These are phyloP conservation scores for Spermophilus dauricus DNA, from an alignment of 2,113 vertebrate genomes.

Conservation along the genomic window DNA sequence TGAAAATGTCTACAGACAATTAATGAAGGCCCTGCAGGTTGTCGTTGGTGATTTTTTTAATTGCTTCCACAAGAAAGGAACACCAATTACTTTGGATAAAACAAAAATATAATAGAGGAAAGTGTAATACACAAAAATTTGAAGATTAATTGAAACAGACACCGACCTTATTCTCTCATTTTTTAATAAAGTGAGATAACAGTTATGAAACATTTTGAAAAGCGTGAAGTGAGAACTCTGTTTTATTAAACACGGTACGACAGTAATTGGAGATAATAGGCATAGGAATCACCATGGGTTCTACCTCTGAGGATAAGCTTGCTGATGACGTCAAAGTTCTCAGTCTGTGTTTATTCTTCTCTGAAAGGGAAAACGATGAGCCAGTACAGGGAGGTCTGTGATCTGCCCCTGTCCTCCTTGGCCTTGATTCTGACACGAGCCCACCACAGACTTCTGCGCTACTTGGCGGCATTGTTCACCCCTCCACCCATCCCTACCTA, in stretches of 20 bases:
- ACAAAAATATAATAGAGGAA: constrained; percentile 19
- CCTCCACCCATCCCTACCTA: background rate
- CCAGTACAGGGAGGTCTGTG: background rate
- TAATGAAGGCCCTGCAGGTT: background rate
- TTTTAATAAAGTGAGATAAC: constrained; percentile 53
- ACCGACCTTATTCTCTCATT: background rate
- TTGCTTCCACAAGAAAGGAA: constrained; percentile 63
- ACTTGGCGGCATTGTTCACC: background rate
- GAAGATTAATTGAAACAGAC: constrained; percentile 64
- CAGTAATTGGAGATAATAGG: background rate
- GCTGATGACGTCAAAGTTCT: background rate
- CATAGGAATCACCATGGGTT: background rate
- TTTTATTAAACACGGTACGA: background rate
- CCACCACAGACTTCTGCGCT: background rate
- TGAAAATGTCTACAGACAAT: constrained; percentile 54
- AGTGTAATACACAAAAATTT: background rate
- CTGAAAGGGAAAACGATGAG: background rate
- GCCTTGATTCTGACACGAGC: background rate
- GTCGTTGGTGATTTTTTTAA: constrained; percentile 26
- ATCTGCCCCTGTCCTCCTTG: background rate
- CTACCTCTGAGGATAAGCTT: constrained; percentile 23
- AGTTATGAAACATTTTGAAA: constrained; percentile 39
- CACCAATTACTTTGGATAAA: constrained; percentile 8
- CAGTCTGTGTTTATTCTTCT: background rate
- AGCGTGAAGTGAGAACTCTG: background rate